Evolutionary conservation across 2,888 invertebrate genomes (phyloP), one percentile per base, ranked within the genome.

Genomic region (Clepsis dumicolana): DNA sequence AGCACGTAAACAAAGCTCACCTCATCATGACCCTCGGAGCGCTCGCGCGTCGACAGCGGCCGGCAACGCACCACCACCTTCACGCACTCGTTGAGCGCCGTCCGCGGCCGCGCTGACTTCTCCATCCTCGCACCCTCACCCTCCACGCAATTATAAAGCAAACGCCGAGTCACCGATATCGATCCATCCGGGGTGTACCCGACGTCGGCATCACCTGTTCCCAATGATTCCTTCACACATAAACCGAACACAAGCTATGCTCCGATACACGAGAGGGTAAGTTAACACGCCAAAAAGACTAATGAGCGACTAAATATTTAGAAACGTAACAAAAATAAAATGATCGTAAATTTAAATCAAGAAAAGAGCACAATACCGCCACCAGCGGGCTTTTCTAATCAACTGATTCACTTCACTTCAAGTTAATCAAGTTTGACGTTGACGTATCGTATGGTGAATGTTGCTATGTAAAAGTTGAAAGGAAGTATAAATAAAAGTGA

Each of bases 31-130:
- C 97, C 97, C 80, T 96, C 95, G 41, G 94, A 90, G 41, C 94
- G 95, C 93, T 99, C 99, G 78, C 96, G 97, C 75, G 96, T 96
- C 78, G 97, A 98, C 93, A 99, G 96, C 44, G 99, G 99, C 65
- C 99, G 96, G 94, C 99, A 99, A 85, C 99, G 94, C 65, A 99
- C 99, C 75, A 99, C 97, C 73, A 99, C 99, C 93, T 98, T 98
- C 70, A 99, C 98, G 82, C 97, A 96, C 91, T 99, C 98, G 85
- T 96, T 96, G 72, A 94, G 92, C 75, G 94, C 92, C 73, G 94
- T 94, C 81, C 92, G 88, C 71, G 93, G 93, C 77, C 94, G 87
- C 72, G 88, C 89, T 57, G 92, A 89, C 87, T 91, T 93, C 84
- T 94, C 94, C 94, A 94, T 94, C 78, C 79, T 87, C 80, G 61